These are phyloP conservation scores for Apaloderma vittatum DNA, from an alignment of 2,113 vertebrate genomes.

Conservation along the genomic window DNA sequence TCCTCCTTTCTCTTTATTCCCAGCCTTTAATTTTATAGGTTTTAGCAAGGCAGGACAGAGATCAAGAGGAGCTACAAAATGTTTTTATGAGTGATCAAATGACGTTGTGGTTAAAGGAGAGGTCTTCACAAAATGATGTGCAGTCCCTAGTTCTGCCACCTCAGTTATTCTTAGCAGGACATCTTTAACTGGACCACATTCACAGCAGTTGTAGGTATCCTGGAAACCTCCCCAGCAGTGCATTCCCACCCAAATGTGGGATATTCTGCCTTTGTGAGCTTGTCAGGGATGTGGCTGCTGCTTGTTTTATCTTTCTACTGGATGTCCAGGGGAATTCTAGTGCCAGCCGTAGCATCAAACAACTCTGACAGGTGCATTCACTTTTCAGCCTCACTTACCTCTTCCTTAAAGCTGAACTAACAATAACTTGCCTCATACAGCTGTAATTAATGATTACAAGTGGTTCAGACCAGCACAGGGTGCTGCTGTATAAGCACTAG, in stretches of 20 bases:
- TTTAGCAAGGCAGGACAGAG: background rate
- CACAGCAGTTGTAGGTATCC: background rate
- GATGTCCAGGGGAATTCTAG: background rate
- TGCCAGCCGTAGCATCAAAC: background rate
- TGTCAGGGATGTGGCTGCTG: background rate
- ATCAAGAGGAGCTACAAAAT: background rate
- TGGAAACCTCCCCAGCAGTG: background rate
- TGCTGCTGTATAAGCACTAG: fast-evolving
- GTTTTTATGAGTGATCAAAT: background rate
- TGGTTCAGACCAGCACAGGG: background rate
- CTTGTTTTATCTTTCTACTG: background rate
- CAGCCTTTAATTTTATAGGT: background rate
- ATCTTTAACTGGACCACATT: background rate
- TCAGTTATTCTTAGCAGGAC: background rate
- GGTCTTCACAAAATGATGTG: background rate
- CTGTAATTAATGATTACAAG: too few species aligned
- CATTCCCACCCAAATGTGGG: background rate
- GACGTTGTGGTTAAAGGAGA: background rate
- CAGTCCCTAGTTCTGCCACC: background rate
- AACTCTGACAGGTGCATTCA: background rate
- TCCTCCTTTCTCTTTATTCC: background rate
- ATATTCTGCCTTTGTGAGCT: background rate
- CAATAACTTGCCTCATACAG: background rate
- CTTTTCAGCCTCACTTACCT: background rate
- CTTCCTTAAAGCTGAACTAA: background rate